Evolutionary conservation across 2,888 invertebrate genomes (phyloP), one percentile per base, ranked within the genome.

Genomic region (Podotricha telesiphe): DNA sequence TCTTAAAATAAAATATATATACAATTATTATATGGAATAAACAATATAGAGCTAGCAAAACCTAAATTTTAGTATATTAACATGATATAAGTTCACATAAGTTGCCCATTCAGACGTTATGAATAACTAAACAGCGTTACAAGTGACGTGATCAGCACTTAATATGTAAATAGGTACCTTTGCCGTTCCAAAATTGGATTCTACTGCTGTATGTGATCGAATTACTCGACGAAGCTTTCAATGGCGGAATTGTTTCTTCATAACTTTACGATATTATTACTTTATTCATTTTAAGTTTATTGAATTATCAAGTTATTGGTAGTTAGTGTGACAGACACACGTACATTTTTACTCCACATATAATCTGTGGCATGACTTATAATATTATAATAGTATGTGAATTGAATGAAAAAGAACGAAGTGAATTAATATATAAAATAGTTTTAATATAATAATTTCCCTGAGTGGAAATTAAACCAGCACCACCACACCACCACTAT

Each of bases 61-160:
- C 10, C 19, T 48, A 50, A 50, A 13, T 8, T 5, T 11, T 6
- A 50, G 0, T 19, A 56, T 17, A 61, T 47, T 17, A 61, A 22
- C 20, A 17, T 45, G 19, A 48, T 37, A 34, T 48, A 62, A 48
- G 28, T 28, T 6, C 17, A 62, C 47, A 62, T 48, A 62, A 62
- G 19, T 48, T 37, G 47, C 34, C 51, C 40, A 66, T 71, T 66
- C 50, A 40, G 20, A 50, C 55, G 58, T 64, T 34, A 68, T 72
- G 73, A 69, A 66, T 70, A 71, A 70, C 67, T 68, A 59, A 70
- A 59, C 64, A 65, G 59, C 67, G 67, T 65, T 20, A 58, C 56
- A 56, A 37, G 65, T 53, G 48, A 50, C 61, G 67, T 62, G 34
- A 62, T 62, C 48, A 50, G 15, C 62, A 62, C 50, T 62, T 62